Evolutionary conservation across 2,113 vertebrate species (phyloP), one percentile per base, ranked within the genome.

Genomic region (Petromus typicus): DNA sequence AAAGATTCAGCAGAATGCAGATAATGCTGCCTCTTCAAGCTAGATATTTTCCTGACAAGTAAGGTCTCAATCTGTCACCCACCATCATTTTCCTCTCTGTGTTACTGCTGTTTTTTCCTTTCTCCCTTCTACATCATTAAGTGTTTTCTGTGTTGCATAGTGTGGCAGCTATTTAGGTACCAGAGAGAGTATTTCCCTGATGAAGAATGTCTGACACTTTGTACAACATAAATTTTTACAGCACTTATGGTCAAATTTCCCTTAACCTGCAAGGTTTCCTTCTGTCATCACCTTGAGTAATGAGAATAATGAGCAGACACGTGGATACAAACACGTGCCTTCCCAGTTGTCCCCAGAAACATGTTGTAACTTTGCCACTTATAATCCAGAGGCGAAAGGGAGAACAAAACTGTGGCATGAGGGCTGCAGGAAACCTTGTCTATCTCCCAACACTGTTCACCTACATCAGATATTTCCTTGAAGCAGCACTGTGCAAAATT

Each of bases 211-310:
- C 48, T 40, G 86, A 67, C 63, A 64, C 16, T 45, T 20, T 18
- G 57, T 40, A 48, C 0, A 0, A 13, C 23, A 85, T 23, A 23
- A 89, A 79, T 34, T 84, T 80, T 75, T n/a, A 84, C 3, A 69
- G 37, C 34, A 45, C 20, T 57, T 84, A n/a, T 59, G 84, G 30
- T 86, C 91, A 82, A 71, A 61, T 66, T 61, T 37, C 75, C 56
- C 37, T 85, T 90, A 57, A 61, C 43, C 63, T 84, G 17, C 51
- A 40, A 51, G 0, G 25, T 34, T 59, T 79, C 57, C 30, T 87
- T 40, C 63, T 93, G 51, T 86, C 57, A 93, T 84, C 89, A 56
- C 51, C 56, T 48, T 40, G 89, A 95, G n/a, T n/a, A n/a, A 67
- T 94, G 48, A 51, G 48, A 51, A 51, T 10, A 57, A 59, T 3